Evolutionary conservation across 2,113 vertebrate genomes (phyloP).

Genomic region (Rostratula benghalensis): DNA sequence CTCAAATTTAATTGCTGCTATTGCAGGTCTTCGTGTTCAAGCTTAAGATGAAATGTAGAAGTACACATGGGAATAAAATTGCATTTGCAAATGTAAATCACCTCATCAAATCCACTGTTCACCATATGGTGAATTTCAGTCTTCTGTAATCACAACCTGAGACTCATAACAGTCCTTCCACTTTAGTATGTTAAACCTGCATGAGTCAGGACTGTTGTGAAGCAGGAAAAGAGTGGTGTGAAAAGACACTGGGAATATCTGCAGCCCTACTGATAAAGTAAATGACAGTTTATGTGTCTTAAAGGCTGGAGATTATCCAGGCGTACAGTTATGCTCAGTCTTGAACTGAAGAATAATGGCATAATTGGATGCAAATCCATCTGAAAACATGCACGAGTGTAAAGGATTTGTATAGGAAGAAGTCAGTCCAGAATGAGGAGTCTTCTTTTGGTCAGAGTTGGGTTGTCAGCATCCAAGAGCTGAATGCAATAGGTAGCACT

Average conservation of each 20-base stretch:
- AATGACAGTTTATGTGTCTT: not conserved
- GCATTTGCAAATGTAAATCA: not conserved
- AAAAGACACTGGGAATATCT: not conserved
- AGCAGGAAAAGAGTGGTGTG: not conserved
- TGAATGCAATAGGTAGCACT: not conserved
- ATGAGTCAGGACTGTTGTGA: not conserved
- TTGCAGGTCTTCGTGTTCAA: not conserved
- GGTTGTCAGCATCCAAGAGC: not conserved
- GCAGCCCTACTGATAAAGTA: not conserved
- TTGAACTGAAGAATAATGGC: not conserved
- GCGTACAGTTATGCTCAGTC: not conserved
- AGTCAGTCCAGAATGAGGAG: not conserved
- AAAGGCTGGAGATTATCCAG: not conserved
- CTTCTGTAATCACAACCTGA: not conserved
- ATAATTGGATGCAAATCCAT: not conserved
- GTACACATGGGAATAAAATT: not conserved
- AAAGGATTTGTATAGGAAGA: not conserved
- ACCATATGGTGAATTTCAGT: slow-evolving; percentile 10
- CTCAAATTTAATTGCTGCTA: not conserved
- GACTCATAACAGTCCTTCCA: not conserved
- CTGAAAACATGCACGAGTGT: not conserved
- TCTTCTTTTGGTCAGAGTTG: not conserved
- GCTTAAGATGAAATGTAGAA: not conserved
- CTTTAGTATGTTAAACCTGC: not conserved
- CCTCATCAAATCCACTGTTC: not conserved